Evolutionary conservation across 2,113 vertebrate species (phyloP).

Genomic region (Oenanthe oenanthe): DNA sequence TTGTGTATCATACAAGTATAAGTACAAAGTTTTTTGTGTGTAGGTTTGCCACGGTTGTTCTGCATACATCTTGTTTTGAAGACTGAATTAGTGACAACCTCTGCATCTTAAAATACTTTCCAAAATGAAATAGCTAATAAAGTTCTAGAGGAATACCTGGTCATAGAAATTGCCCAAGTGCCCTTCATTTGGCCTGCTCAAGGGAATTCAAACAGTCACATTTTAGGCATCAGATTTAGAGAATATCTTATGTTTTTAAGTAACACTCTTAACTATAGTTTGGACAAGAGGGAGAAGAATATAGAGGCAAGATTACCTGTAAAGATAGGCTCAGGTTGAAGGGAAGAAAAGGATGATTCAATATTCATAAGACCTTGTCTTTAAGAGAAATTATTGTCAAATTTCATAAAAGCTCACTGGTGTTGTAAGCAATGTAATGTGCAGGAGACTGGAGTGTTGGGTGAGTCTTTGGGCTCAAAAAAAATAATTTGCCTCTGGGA

Average conservation of each 20-base stretch:
- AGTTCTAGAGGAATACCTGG: neutral
- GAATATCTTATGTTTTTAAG: neutral
- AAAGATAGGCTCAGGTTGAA: neutral
- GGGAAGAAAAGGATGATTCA: neutral
- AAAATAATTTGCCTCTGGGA: neutral
- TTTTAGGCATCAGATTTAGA: neutral
- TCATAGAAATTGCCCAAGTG: neutral
- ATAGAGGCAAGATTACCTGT: neutral
- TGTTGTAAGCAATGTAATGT: neutral
- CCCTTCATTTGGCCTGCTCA: neutral
- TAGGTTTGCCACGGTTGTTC: neutral
- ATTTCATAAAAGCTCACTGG: neutral
- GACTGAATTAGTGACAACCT: neutral
- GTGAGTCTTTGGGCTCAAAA: neutral
- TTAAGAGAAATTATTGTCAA: neutral
- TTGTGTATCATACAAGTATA: neutral
- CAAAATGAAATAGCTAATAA: neutral
- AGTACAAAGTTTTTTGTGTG: neutral
- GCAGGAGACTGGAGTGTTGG: neutral
- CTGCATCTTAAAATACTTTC: neutral
- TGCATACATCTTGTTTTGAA: neutral
- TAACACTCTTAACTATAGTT: neutral
- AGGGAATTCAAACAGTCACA: neutral
- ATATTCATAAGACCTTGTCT: neutral
- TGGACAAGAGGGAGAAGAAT: neutral